Evolutionary conservation across 2,113 vertebrate species (phyloP), one percentile per base, ranked within the genome.

Genomic region (Procavia capensis): DNA sequence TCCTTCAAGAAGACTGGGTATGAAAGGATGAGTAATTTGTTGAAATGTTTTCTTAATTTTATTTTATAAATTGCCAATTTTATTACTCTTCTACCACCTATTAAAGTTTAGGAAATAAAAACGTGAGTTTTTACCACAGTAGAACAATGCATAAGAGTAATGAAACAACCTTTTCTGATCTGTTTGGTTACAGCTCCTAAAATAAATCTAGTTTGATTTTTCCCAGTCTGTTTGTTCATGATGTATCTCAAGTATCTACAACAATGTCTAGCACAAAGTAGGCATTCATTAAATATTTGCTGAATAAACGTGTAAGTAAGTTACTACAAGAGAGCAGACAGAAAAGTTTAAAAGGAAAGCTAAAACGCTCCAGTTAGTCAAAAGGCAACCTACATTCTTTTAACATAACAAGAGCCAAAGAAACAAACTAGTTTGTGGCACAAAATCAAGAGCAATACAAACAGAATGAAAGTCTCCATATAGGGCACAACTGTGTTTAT

Each of bases 221-320:
- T 2, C 4, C 25, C 36, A 78, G 19, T 57, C 47, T 61, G 31
- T 88, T 57, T 89, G 90, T 81, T 88, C 50, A 87, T 85, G 34
- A 64, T 68, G 2, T 36, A 88, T 20, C 36, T 34, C 45, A 91
- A 75, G 19, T 81, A 29, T 74, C 66, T 63, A 63, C 25, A 64
- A 92, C 3, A 80, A 54, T 85, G 70, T 64, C 7, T 54, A 36
- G 85, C 66, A 96, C 27, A 87, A 0, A 81, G 19, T 13, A 94
- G 64, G 17, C 13, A 95, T 75, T 95, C 39, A 72, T 19, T 64
- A 80, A 91, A 39, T 76, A 81, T 27, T 22, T 96, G 72, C 17
- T 76, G 11, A 90, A 75, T 80, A 22, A 92, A 76, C 41, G 29
- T 93, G 50, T 91, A 94, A 91, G 36, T 63, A 96, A 93, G 20